phyloP scores from a whole-genome alignment of 2,797 vertebrate genomes.

The Galaxias olidus region DNA sequence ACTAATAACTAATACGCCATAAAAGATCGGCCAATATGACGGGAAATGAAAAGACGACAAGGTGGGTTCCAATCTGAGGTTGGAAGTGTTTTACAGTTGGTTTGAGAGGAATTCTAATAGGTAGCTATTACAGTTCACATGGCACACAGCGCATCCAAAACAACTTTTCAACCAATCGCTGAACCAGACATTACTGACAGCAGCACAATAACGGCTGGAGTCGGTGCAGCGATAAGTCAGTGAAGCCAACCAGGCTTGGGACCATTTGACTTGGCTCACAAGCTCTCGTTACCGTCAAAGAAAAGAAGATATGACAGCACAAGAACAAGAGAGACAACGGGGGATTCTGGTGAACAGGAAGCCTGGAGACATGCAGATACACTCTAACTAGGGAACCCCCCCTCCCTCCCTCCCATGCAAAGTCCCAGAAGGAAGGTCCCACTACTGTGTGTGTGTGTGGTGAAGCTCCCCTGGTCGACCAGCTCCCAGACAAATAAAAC shows the following conservation, averaged over 20 bases:
- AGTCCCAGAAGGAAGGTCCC: neutral
- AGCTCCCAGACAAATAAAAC: too few relatives aligned
- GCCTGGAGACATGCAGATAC: neutral
- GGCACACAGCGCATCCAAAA: slow-evolving; percentile 4
- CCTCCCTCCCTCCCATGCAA: neutral
- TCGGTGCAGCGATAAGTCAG: slow-evolving; percentile 11
- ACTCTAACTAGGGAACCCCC: neutral
- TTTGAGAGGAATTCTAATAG: neutral
- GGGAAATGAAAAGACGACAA: too few relatives aligned
- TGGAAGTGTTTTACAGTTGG: neutral
- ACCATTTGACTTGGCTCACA: neutral
- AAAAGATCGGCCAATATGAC: too few relatives aligned
- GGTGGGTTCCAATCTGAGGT: slow-evolving; percentile 6
- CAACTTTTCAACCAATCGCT: slow-evolving; percentile 12
- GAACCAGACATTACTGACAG: slow-evolving; percentile 21
- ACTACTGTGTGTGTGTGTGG: too few relatives aligned
- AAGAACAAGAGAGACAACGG: neutral
- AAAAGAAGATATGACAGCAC: neutral
- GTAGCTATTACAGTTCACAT: neutral
- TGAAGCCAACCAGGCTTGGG: slow-evolving; percentile 1
- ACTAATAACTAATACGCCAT: too few relatives aligned
- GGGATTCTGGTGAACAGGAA: neutral
- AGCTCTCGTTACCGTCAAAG: neutral
- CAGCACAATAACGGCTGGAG: slow-evolving; percentile 16
- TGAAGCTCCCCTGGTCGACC: too few relatives aligned